These are phyloP conservation scores for Littorina saxatilis DNA, from an alignment of 1,140 invertebrate species.

Conservation along the genomic window DNA sequence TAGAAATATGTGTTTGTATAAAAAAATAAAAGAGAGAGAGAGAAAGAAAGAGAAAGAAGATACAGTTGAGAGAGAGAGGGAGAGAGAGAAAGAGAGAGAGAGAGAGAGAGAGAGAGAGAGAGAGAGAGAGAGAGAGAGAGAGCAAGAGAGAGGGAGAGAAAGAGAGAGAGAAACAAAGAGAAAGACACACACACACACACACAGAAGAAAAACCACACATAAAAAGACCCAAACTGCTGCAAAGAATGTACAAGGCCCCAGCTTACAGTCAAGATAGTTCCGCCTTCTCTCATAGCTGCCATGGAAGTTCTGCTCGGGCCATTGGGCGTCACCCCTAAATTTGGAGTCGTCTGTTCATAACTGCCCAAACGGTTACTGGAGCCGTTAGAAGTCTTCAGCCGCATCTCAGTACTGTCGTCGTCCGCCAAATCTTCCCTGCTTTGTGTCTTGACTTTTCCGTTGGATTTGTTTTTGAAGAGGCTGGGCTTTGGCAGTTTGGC, in stretches of 20 bases:
- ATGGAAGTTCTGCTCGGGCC: conserved; percentile 35
- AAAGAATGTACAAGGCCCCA: neutral
- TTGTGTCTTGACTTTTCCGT: neutral
- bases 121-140: too few species aligned
- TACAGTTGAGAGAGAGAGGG: too few species aligned
- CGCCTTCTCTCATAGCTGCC: conserved; percentile 31
- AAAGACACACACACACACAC: conserved; percentile 3
- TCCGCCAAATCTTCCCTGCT: neutral
- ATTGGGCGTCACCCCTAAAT: conserved; percentile 8
- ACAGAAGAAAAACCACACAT: neutral
- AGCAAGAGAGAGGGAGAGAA: too few species aligned
- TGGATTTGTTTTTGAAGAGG: conserved; percentile 20
- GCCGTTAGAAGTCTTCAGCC: neutral
- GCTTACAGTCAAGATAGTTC: conserved; percentile 28
- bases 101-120: neutral
- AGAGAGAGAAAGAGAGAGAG: neutral
- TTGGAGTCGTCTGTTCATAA: conserved; percentile 33
- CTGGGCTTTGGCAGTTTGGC: too few species aligned
- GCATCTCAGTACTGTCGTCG: neutral
- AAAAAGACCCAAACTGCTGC: neutral
- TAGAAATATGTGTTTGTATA: too few species aligned
- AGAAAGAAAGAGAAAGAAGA: too few species aligned
- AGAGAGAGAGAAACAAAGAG: too few species aligned
- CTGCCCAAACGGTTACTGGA: neutral
- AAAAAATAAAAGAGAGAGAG: neutral